phyloP scores from a whole-genome alignment of 2,113 vertebrate genomes.

The Macroglossus sobrinus region DNA sequence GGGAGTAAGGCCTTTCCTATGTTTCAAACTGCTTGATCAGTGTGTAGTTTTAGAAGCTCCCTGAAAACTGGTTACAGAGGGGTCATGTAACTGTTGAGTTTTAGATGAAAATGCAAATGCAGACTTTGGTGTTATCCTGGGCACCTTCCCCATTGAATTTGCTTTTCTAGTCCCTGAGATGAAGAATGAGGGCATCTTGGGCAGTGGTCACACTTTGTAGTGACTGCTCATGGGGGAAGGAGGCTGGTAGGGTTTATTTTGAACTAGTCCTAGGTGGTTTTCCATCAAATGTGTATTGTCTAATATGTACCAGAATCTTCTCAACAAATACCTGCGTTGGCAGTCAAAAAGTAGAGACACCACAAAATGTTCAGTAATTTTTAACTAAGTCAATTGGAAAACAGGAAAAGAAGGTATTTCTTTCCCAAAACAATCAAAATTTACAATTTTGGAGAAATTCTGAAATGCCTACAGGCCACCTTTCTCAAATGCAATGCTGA shows the following conservation, averaged over 20 bases:
- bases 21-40: background rate
- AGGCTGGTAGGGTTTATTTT: no score
- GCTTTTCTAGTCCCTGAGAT: rapidly evolving
- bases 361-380: background rate
- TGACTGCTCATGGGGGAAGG: background rate
- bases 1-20: no score
- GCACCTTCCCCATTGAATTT: background rate
- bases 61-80: background rate
- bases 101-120: background rate
- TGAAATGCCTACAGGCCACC: background rate
- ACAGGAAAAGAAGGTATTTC: background rate
- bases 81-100: background rate
- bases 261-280: background rate
- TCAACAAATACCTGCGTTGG: background rate
- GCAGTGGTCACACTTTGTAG: no score
- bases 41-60: background rate
- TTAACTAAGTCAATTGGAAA: background rate
- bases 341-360: background rate
- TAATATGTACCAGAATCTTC: no score
- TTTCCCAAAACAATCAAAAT: background rate
- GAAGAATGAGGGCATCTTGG: no score
- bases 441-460: background rate
- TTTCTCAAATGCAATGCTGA: background rate
- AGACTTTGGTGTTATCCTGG: background rate
- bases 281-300: background rate